Base-by-base conservation (phyloP, 2,888 invertebrate species). In the Strigamia crassipes region DNA sequence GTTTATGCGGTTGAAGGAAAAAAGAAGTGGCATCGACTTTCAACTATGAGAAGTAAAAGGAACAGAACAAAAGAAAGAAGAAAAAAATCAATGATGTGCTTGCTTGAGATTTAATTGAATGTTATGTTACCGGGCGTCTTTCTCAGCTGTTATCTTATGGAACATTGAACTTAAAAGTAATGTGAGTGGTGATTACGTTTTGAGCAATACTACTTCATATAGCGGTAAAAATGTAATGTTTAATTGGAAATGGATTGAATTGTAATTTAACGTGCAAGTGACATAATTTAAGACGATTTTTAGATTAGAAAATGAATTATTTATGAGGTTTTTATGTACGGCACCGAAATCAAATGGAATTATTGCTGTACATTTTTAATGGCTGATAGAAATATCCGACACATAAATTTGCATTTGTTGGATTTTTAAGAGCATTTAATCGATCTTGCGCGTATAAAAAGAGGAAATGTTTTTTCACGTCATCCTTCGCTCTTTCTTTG, bases 31-130 rank as follows among this genome's bases (percentile, higher is more conserved):
- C 73, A 31, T 31, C 31, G 73, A 73, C 27, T 73, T 73, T 73
- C 27, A 27, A 31, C 13, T n/a, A 27, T 12, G 27, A 73, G 73
- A 73, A 27, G 27, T 27, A 73, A 23, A 73, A 23, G 73, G 73
- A 73, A 73, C 31, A 27, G 23, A 73, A 73, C 27, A 73, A 73
- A 31, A 31, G n/a, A 73, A 73, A 31, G 31, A 73, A 31, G 31
- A 73, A 73, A 73, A 73, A 73, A 73, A 73, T 73, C 73, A 73
- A 73, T 73, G 73, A 73, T 73, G 73, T 73, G 73, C 73, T 73
- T 73, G 73, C 73, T 73, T 73, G 73, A 73, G 73, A 73, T 73
- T 73, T 73, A 73, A 73, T 73, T 73, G 73, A 73, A 73, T 73
- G 73, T 73, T 73, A 73, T 73, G 73, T 73, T 73, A 73, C 27